Percentiles rank a stretch among this genome's conserved stretches.
phyloP scores from a whole-genome alignment of 2,113 vertebrate genomes.

The Coracopsis vasa region DNA sequence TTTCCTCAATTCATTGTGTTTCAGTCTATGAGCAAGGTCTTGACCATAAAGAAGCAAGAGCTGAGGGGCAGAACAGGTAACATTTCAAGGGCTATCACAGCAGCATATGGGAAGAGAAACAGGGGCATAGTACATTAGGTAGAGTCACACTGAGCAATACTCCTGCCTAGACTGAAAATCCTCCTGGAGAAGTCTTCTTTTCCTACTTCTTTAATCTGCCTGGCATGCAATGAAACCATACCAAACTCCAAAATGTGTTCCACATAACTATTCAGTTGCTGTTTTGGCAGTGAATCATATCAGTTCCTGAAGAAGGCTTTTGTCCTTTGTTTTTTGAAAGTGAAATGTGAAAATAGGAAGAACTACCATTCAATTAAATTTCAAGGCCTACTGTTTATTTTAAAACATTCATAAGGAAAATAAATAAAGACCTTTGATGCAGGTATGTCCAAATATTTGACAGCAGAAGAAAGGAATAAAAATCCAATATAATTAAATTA shows the following conservation, averaged over 20 bases:
- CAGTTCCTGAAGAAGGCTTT: background rate
- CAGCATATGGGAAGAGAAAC: background rate
- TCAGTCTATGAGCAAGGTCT: background rate
- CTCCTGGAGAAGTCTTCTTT: background rate
- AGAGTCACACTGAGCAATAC: background rate
- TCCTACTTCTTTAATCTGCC: background rate
- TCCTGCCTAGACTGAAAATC: background rate
- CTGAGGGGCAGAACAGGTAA: background rate
- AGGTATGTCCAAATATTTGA: background rate
- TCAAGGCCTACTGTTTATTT: background rate
- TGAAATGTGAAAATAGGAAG: background rate
- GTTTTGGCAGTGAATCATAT: background rate
- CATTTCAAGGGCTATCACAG: background rate
- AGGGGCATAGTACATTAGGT: background rate
- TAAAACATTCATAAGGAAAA: background rate
- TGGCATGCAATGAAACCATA: background rate
- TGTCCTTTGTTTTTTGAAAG: background rate
- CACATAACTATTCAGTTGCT: background rate
- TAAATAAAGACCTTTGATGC: background rate
- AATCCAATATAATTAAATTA: accelerated
- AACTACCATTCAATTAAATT: background rate
- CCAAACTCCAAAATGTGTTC: background rate
- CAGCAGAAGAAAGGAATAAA: background rate
- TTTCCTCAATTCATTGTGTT: background rate
- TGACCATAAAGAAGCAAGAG: background rate